phyloP scores from a whole-genome alignment of 2,888 invertebrate genomes.

The Melinopterus prodromus region DNA sequence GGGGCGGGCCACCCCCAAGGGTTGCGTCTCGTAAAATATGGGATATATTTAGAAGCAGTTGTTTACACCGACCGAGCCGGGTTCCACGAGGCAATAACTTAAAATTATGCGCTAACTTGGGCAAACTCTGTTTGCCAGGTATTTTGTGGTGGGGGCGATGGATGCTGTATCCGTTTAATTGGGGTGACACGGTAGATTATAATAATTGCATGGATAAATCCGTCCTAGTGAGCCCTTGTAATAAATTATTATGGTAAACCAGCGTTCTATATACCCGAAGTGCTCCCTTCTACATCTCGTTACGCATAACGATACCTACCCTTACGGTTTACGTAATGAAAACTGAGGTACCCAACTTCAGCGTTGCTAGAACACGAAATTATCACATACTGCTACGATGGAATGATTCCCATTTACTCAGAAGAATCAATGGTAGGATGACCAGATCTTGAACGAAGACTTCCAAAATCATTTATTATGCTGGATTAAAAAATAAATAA shows the following conservation, averaged over 20 bases:
- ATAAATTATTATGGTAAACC: slow-evolving; percentile 4
- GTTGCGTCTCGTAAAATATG: neutral
- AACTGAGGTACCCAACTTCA: neutral
- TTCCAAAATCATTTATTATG: too few relatives aligned
- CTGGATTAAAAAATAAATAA: too few relatives aligned
- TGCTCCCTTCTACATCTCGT: neutral
- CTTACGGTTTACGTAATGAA: neutral
- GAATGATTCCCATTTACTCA: too few relatives aligned
- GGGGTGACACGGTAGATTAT: neutral
- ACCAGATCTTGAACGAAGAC: too few relatives aligned
- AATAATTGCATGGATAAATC: neutral
- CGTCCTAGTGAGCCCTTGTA: neutral
- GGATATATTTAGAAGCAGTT: neutral
- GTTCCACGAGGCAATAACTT: neutral
- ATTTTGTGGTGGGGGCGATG: neutral
- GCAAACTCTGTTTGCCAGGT: neutral
- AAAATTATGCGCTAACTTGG: neutral
- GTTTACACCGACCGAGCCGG: neutral
- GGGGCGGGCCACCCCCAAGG: neutral
- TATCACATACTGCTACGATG: too few relatives aligned
- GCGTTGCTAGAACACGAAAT: too few relatives aligned
- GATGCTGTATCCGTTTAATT: neutral
- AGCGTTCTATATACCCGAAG: neutral
- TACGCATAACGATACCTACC: neutral
- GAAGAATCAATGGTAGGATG: too few relatives aligned